These are phyloP conservation scores for Drosophila monieri DNA, from an alignment of 2,888 invertebrate species.

Conservation along the genomic window DNA sequence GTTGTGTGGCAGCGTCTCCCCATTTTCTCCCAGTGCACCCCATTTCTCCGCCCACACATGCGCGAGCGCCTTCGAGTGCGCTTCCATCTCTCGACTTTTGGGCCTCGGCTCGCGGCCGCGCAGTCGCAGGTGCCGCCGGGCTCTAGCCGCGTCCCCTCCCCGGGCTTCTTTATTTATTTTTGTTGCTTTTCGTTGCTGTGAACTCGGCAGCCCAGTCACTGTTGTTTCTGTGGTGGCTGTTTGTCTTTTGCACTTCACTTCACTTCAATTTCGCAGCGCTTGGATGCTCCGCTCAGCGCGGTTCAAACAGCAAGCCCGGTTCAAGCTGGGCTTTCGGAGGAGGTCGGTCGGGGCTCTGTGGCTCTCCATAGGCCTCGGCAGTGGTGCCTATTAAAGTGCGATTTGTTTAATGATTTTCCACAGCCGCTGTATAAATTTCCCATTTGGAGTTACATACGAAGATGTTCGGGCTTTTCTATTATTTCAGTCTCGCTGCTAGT, in stretches of 20 bases:
- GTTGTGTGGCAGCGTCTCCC: too few relatives aligned
- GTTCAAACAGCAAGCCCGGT: conserved; percentile 41
- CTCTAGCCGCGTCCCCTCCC: neutral
- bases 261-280: conserved; percentile 78
- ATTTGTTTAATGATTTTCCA: conserved; percentile 82
- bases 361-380: conserved; percentile 65
- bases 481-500: conserved; percentile 23
- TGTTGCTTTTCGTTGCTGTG: conserved; percentile 35
- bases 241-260: conserved; percentile 81
- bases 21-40: neutral
- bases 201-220: conserved; percentile 68
- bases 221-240: conserved; percentile 66
- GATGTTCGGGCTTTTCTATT: conserved; percentile 51
- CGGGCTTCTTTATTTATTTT: conserved; percentile 5
- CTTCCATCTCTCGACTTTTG: conserved; percentile 34
- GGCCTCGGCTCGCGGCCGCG: conserved; percentile 25
- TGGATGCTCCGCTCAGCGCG: conserved; percentile 62
- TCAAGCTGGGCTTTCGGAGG: conserved; percentile 35
- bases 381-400: conserved; percentile 79
- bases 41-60: conserved; percentile 37
- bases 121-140: conserved; percentile 1
- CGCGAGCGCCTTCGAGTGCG: conserved; percentile 59
- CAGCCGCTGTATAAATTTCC: conserved; percentile 77
- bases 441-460: conserved; percentile 79
- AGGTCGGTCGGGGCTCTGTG: conserved; percentile 33